Conservation (phyloP, 2,888 invertebrate species). For the Polyommatus icarus region DNA sequence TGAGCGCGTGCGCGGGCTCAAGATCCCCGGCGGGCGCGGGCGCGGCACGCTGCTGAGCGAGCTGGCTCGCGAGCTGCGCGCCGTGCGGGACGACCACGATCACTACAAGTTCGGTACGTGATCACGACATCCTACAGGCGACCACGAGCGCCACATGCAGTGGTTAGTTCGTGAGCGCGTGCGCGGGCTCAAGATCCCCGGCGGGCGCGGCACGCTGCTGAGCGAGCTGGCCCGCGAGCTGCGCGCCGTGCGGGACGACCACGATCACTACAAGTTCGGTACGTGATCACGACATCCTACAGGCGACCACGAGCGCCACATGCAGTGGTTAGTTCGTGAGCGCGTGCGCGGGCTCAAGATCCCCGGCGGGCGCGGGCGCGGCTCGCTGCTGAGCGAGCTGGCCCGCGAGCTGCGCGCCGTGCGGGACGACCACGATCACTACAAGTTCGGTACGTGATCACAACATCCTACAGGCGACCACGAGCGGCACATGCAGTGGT, state of each 20-base stretch:
- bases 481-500: slow-evolving; percentile 91
- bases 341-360: slow-evolving; percentile 89
- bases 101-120: slow-evolving; percentile 40
- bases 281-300: slow-evolving; percentile 84
- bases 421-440: too few relatives aligned
- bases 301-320: slow-evolving; percentile 91
- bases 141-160: slow-evolving; percentile 92
- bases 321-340: slow-evolving; percentile 92
- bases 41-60: slow-evolving; percentile 92
- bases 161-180: slow-evolving; percentile 92
- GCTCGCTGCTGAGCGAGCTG: too few relatives aligned
- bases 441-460: too few relatives aligned
- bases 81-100: slow-evolving; percentile 87
- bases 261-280: too few relatives aligned
- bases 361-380: slow-evolving; percentile 70
- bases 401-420: too few relatives aligned
- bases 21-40: slow-evolving; percentile 88
- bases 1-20: slow-evolving; percentile 90
- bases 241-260: slow-evolving; percentile 90
- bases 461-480: slow-evolving; percentile 92
- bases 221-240: slow-evolving; percentile 75
- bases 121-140: slow-evolving; percentile 88
- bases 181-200: slow-evolving; percentile 87
- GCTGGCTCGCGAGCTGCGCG: slow-evolving; percentile 91
- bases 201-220: slow-evolving; percentile 89